Evolutionary conservation across 1,140 invertebrate genomes (phyloP).

Genomic region (Nomia melanderi): DNA sequence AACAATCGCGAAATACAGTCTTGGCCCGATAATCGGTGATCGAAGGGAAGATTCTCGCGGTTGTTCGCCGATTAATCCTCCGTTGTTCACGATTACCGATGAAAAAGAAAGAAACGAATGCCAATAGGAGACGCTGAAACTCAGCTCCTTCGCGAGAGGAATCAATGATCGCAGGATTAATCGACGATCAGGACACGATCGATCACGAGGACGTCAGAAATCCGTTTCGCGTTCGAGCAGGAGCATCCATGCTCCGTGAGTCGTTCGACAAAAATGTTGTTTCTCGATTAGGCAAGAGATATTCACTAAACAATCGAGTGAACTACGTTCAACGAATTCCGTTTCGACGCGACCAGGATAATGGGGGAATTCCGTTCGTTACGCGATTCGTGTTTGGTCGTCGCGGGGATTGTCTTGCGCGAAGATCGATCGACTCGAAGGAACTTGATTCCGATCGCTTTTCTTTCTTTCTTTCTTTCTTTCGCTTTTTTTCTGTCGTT

Average conservation of each 20-base stretch:
- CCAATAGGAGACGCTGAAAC: too few species aligned
- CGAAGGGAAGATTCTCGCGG: neutral
- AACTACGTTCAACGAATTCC: constrained; percentile 5
- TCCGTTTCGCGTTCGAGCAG: neutral
- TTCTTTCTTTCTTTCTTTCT: too few species aligned
- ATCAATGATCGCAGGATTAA: neutral
- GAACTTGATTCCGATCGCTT: neutral
- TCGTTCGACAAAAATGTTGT: constrained; percentile 12
- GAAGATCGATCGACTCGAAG: neutral
- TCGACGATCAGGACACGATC: constrained; percentile 33
- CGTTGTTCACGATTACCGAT: too few species aligned
- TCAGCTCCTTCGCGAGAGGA: neutral
- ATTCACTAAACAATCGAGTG: neutral
- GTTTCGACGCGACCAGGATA: constrained; percentile 10
- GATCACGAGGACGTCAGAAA: constrained; percentile 20
- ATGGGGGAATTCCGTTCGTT: neutral
- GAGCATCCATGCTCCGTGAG: neutral
- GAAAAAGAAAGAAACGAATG: too few species aligned
- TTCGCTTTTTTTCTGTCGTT: too few species aligned
- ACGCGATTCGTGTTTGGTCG: constrained; percentile 4
- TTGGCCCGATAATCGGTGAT: constrained; percentile 22
- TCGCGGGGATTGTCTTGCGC: neutral
- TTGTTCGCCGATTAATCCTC: too few species aligned
- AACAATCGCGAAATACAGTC: constrained; percentile 20
- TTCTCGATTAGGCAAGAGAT: neutral